These are phyloP conservation scores for Stictocephala bisonia DNA, from an alignment of 2,888 invertebrate species.

Conservation along the genomic window DNA sequence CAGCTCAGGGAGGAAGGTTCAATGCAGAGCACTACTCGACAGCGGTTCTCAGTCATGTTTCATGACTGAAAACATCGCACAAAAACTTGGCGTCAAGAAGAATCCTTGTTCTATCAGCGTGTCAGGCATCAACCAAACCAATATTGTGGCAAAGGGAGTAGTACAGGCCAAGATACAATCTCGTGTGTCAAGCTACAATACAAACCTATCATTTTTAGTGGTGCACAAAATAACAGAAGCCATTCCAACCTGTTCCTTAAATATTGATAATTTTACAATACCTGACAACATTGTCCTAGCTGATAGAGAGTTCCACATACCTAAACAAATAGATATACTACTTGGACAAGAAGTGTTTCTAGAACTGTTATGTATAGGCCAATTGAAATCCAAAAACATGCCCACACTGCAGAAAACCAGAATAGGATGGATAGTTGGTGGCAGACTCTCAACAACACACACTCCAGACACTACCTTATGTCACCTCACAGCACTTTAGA, in stretches of 20 bases:
- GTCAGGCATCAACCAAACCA: slow-evolving; percentile 42
- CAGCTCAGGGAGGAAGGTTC: slow-evolving; percentile 38
- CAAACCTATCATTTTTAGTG: slow-evolving; percentile 48
- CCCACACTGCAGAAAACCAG: slow-evolving; percentile 48
- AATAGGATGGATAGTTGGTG: slow-evolving; percentile 53
- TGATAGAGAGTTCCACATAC: slow-evolving; percentile 50
- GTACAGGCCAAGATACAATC: slow-evolving; percentile 43
- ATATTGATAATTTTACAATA: slow-evolving; percentile 47
- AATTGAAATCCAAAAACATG: slow-evolving; percentile 24
- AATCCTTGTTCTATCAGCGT: slow-evolving; percentile 40
- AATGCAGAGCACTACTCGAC: slow-evolving; percentile 54
- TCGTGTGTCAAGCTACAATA: slow-evolving; percentile 40
- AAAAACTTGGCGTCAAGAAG: slow-evolving; percentile 31
- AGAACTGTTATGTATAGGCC: slow-evolving; percentile 48
- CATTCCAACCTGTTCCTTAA: slow-evolving; percentile 49
- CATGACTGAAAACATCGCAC: slow-evolving; percentile 44
- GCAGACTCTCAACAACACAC: not conserved
- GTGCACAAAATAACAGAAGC: slow-evolving; percentile 53
- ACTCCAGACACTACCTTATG: not conserved
- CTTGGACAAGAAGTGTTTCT: slow-evolving; percentile 53
- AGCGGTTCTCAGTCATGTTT: slow-evolving; percentile 54
- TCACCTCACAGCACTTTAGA: not conserved
- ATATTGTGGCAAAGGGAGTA: slow-evolving; percentile 10
- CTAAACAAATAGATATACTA: slow-evolving; percentile 52
- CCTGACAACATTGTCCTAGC: slow-evolving; percentile 53